These are phyloP conservation scores for Stigmatopora nigra DNA, from an alignment of 2,113 vertebrate genomes.

Conservation along the genomic window DNA sequence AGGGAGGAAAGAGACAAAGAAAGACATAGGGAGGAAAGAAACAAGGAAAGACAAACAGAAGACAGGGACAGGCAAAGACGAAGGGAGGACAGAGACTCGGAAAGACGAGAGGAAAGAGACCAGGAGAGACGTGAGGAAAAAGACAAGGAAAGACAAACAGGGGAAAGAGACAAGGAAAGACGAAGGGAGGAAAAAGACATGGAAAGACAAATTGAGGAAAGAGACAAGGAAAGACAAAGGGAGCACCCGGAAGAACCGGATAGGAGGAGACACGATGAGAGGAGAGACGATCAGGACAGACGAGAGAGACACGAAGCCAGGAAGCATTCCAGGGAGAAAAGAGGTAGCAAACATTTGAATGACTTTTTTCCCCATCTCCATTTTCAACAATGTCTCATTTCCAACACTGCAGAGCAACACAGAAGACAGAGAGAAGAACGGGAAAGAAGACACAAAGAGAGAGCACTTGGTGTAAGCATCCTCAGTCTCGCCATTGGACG, in stretches of 20 bases:
- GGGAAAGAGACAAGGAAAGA: no score
- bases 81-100: no score
- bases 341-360: slow-evolving; percentile 30
- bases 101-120: no score
- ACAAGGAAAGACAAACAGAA: no score
- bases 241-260: no score
- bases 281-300: slow-evolving; percentile 28
- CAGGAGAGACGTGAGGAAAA: no score
- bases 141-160: no score
- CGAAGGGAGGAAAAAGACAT: no score
- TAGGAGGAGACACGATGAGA: slow-evolving; percentile 28
- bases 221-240: slow-evolving; percentile 36
- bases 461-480: slow-evolving; percentile 40
- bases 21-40: no score
- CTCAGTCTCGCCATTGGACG: neutral
- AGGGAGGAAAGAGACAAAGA: no score
- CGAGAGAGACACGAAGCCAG: slow-evolving; percentile 40
- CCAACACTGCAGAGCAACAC: slow-evolving; percentile 51
- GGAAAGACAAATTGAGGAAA: slow-evolving; percentile 53
- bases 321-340: slow-evolving; percentile 47
- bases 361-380: neutral
- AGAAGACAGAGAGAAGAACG: slow-evolving; percentile 52
- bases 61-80: no score
- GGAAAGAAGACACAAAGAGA: slow-evolving; percentile 54
- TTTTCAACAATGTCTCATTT: slow-evolving; percentile 17